Percentiles rank a stretch among this genome's conserved stretches.
Conservation (phyloP, 2,113 vertebrate species). For the Scophthalmus maximus region DNA sequence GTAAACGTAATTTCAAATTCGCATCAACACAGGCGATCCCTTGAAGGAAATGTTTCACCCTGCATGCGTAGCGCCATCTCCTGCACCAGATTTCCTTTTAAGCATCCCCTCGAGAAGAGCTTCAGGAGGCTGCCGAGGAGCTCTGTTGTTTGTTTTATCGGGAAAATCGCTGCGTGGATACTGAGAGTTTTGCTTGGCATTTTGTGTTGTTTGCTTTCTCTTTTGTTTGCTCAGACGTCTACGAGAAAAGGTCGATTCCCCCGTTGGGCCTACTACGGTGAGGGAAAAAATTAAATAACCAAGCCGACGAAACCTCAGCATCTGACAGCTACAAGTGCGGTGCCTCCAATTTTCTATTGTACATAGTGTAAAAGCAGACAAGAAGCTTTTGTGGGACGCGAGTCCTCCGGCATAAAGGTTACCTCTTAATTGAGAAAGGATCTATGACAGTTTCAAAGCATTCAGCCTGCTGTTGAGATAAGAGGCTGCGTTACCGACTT, state of each 20-base stretch:
- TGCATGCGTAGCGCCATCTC: slow-evolving; percentile 1
- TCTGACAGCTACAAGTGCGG: slow-evolving; percentile 62
- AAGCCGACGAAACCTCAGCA: slow-evolving; percentile 43
- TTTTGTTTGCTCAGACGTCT: slow-evolving; percentile 63
- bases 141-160: slow-evolving; percentile 38
- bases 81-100: slow-evolving; percentile 22
- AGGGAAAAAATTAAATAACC: slow-evolving; percentile 18
- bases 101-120: slow-evolving; percentile 11
- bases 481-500: slow-evolving; percentile 42
- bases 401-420: slow-evolving; percentile 65
- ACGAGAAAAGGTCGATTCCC: slow-evolving; percentile 73
- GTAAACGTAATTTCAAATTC: slow-evolving; percentile 8
- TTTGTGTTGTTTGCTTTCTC: slow-evolving; percentile 48
- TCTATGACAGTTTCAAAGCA: slow-evolving; percentile 61
- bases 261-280: slow-evolving; percentile 15
- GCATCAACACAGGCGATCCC: slow-evolving; percentile 10
- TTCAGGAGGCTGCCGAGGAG: slow-evolving; percentile 1
- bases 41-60: not conserved
- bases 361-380: slow-evolving; percentile 59
- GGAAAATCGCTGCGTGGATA: not conserved
- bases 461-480: slow-evolving; percentile 53
- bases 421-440: slow-evolving; percentile 70
- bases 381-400: slow-evolving; percentile 48
- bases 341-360: slow-evolving; percentile 51
- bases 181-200: slow-evolving; percentile 44